Percentiles rank a stretch among this genome's conserved stretches.
phyloP scores from a whole-genome alignment of 2,797 vertebrate genomes.

The Gymnoscopelus braueri region DNA sequence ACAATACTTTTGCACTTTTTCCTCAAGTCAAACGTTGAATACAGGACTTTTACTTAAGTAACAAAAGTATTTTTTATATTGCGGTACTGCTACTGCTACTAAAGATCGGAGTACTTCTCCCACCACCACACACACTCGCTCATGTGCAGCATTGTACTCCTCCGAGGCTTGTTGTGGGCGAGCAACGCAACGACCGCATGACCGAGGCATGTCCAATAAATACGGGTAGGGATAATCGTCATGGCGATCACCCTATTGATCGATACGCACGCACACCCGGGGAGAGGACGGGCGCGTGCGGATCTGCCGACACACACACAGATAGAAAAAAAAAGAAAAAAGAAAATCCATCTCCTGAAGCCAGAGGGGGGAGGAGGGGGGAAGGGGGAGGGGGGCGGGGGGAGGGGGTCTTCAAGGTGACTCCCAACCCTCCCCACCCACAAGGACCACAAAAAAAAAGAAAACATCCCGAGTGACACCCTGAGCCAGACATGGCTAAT shows the following conservation, averaged over 20 bases:
- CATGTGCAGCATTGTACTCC: no score
- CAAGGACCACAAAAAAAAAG: no score
- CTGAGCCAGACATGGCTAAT: constrained; percentile 43
- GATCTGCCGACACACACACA: constrained; percentile 41
- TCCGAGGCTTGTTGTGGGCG: no score
- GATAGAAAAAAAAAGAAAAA: constrained; percentile 37
- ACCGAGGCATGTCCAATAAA: constrained; percentile 54
- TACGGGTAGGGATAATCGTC: constrained; percentile 49
- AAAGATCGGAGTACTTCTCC: no score
- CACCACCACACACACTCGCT: no score
- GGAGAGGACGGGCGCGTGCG: constrained; percentile 28
- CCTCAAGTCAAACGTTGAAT: not conserved
- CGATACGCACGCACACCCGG: not conserved
- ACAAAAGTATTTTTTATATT: no score
- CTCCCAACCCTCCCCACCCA: not conserved
- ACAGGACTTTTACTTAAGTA: no score
- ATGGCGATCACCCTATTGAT: constrained; percentile 53
- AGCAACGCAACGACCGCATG: constrained; percentile 37
- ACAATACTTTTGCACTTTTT: no score
- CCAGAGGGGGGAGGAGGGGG: not conserved
- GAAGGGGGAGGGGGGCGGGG: not conserved
- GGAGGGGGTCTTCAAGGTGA: constrained; percentile 59
- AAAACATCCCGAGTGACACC: constrained; percentile 13
- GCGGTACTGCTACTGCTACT: no score
- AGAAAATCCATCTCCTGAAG: constrained; percentile 25